Base-by-base conservation (phyloP, 2,888 invertebrate species). In the Catocala nupta region DNA sequence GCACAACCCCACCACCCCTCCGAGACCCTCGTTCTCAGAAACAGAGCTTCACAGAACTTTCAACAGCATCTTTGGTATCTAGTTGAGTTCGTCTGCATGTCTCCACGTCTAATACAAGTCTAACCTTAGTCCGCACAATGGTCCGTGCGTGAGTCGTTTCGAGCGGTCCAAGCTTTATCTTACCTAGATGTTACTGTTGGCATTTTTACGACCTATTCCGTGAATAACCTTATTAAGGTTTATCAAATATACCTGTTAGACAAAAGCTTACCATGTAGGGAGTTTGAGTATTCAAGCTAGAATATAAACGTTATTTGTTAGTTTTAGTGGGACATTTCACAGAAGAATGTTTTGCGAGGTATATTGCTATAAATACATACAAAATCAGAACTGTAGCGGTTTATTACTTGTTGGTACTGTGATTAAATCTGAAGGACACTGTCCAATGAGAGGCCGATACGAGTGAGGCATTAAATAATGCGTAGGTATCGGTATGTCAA, bases 71-170 rank as follows among this genome's bases (percentile, higher is more conserved):
- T 55, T 59, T 16, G 51, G 12, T 39, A 59, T 59, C 55, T 63
- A 63, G 59, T 52, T 45, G 59, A 44, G 43, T 55, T 51, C 47
- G 63, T 47, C 78, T 78, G 78, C 81, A 76, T 78, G 81, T 81
- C 81, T 70, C 74, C 81, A 80, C 84, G 81, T 84, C 80, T 75
- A 49, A 68, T 70, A 72, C 73, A 80, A 76, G 78, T 79, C 80
- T 77, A 78, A 71, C 64, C 71, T 78, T 77, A 77, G 73, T 68
- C 72, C 77, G 75, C 78, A 83, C 78, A 83, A 82, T 82, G 84
- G 78, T 61, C 72, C 67, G 82, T 77, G 85, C 86, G 87, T 85
- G 86, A 81, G 82, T 78, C 75, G 80, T 82, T 83, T 76, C 75
- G 75, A 82, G 78, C 77, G 75, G 78, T 73, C 63, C 64, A 72